Percentiles rank a stretch among this genome's conserved stretches.
phyloP scores from a whole-genome alignment of 2,113 vertebrate genomes.

The Chitala chitala region DNA sequence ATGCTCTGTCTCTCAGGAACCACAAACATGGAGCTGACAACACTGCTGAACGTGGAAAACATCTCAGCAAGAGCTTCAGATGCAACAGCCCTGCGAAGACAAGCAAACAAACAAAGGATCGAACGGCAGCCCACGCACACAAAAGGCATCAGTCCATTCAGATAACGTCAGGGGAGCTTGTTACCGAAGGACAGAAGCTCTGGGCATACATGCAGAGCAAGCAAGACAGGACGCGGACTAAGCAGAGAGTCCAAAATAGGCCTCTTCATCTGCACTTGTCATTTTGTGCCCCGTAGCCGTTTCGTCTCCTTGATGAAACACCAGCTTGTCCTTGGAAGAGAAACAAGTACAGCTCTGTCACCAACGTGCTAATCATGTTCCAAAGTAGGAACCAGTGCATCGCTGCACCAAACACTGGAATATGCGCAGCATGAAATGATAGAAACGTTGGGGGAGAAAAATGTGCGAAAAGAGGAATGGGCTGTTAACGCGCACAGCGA shows the following conservation, averaged over 20 bases:
- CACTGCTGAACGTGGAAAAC: neutral
- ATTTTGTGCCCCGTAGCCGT: neutral
- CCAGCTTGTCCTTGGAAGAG: neutral
- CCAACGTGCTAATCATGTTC: too few species aligned
- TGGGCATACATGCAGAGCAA: too few species aligned
- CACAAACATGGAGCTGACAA: too few species aligned
- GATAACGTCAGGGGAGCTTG: neutral
- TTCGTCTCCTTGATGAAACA: neutral
- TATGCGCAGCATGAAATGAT: neutral
- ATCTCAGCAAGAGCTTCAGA: neutral
- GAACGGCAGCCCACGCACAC: neutral
- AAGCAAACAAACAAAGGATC: neutral
- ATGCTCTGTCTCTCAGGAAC: neutral
- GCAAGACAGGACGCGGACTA: too few species aligned
- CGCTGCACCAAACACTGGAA: too few species aligned
- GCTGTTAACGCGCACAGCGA: neutral
- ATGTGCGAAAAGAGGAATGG: too few species aligned
- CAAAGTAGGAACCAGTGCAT: too few species aligned
- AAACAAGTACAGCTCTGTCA: too few species aligned
- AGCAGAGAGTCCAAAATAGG: neutral
- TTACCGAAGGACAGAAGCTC: neutral
- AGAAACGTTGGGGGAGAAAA: neutral
- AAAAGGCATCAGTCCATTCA: neutral
- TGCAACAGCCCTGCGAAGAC: neutral
- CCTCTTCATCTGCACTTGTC: constrained; percentile 1